Conservation (phyloP, 2,113 vertebrate species). For the Cyanistes caeruleus region DNA sequence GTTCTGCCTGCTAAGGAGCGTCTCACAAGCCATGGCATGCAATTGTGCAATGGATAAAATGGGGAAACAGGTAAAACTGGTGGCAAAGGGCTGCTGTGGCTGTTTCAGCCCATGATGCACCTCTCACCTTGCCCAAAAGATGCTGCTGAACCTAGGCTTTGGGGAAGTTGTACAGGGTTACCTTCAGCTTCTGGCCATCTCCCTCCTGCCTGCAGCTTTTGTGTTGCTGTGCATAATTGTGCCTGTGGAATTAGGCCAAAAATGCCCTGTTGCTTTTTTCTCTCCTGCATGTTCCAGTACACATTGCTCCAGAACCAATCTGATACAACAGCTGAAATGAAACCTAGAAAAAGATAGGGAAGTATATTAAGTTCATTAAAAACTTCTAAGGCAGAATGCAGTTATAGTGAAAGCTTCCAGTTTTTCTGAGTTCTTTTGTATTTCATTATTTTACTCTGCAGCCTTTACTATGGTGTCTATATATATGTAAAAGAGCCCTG, state of each 20-base stretch:
- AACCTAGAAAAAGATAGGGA: not conserved
- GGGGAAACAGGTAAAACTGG: not conserved
- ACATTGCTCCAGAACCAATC: not conserved
- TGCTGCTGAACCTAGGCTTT: not conserved
- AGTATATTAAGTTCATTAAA: not conserved
- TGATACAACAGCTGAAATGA: not conserved
- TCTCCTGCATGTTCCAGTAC: not conserved
- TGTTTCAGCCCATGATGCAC: not conserved
- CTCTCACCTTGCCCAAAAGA: not conserved
- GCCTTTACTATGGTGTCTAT: not conserved
- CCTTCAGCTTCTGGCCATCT: not conserved
- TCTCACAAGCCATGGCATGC: not conserved
- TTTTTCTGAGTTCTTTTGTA: not conserved
- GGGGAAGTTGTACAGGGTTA: accelerated
- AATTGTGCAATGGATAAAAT: not conserved
- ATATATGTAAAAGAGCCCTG: no score
- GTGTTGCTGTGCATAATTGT: accelerated
- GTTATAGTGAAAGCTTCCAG: not conserved
- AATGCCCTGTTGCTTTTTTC: not conserved
- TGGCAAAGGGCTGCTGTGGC: not conserved
- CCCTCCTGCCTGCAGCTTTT: not conserved
- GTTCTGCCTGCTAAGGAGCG: not conserved
- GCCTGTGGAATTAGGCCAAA: not conserved
- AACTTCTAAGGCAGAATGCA: not conserved
- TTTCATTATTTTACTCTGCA: not conserved